Conservation (phyloP, 2,113 vertebrate genomes). For the Climacteris rufus region DNA sequence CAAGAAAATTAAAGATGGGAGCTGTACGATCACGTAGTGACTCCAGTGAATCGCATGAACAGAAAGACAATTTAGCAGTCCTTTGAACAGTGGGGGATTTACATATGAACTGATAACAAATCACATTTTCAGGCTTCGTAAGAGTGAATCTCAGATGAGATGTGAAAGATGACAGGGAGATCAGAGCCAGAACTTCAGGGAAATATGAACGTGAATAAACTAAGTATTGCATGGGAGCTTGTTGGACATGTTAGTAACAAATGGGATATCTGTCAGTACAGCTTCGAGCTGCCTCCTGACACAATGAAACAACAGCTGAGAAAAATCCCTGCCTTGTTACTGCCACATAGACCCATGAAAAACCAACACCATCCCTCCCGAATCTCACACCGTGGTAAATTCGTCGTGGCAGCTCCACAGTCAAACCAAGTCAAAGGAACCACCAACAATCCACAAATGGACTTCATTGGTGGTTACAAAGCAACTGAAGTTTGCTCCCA, state of each 20-base stretch:
- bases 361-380: not conserved
- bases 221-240: not conserved
- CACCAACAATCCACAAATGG: not conserved
- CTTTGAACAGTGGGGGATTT: not conserved
- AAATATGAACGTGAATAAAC: not conserved
- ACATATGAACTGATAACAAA: not conserved
- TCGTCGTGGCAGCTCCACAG: not conserved
- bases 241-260: not conserved
- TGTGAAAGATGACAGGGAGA: not conserved
- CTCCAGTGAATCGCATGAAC: not conserved
- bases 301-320: not conserved
- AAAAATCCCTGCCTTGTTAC: not conserved
- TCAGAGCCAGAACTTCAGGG: not conserved
- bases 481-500: not conserved
- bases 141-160: not conserved
- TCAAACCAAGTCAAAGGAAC: not conserved
- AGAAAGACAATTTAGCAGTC: not conserved
- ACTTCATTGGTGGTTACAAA: not conserved
- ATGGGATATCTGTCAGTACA: not conserved
- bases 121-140: not conserved
- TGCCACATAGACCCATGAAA: rapidly evolving
- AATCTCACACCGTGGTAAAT: not conserved
- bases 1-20: not conserved
- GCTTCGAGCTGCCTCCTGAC: not conserved
- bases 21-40: not conserved